Conservation (phyloP, 1,140 invertebrate genomes). For the Penaeus japonicus region DNA sequence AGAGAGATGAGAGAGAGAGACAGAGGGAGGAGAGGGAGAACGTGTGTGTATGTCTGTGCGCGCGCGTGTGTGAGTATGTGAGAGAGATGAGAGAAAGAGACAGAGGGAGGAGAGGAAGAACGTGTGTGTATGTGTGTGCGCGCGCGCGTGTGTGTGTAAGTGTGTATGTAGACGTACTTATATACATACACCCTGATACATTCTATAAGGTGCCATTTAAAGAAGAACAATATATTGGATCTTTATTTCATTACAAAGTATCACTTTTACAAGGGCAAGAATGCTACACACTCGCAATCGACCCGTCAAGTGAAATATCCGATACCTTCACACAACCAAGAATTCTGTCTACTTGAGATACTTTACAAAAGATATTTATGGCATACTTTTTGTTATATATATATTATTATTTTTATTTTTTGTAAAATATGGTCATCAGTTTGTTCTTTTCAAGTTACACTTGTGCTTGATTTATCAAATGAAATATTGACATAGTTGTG, state of each 20-base stretch:
- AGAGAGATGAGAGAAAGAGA: too few relatives aligned
- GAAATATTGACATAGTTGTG: too few relatives aligned
- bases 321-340: constrained; percentile 40
- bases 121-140: background rate
- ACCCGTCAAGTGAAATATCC: constrained; percentile 36
- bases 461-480: too few relatives aligned
- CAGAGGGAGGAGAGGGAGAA: background rate
- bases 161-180: background rate
- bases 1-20: background rate
- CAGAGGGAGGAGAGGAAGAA: too few relatives aligned
- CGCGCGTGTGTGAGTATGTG: background rate
- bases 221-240: constrained; percentile 44
- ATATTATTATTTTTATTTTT: constrained; percentile 1
- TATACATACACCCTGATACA: background rate
- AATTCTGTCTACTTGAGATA: constrained; percentile 45
- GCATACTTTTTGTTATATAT: background rate
- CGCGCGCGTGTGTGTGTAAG: background rate
- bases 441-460: background rate
- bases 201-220: background rate
- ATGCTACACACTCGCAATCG: constrained; percentile 54
- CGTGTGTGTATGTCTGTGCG: background rate
- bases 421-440: background rate
- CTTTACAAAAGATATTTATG: constrained; percentile 16
- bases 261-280: constrained; percentile 53
- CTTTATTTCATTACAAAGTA: constrained; percentile 58